These are phyloP conservation scores for Pachycephala philippinensis DNA, from an alignment of 2,113 vertebrate genomes.

Conservation along the genomic window DNA sequence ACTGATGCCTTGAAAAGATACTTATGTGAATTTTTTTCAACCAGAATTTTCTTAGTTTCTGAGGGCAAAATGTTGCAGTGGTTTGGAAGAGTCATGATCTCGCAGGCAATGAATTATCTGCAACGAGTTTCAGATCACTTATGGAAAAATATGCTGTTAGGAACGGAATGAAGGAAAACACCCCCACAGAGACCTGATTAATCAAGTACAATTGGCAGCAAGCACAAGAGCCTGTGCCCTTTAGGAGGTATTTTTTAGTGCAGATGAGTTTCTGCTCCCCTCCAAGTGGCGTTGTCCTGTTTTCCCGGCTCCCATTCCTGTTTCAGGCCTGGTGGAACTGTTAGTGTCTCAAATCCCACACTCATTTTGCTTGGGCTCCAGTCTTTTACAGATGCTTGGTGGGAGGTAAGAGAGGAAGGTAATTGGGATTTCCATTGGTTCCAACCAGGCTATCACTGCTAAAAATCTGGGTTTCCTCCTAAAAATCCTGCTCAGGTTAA, in stretches of 20 bases:
- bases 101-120: background rate
- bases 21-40: background rate
- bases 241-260: background rate
- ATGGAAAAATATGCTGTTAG: background rate
- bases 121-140: background rate
- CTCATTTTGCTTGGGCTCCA: background rate
- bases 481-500: background rate
- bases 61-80: background rate
- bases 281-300: background rate
- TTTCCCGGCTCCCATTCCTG: background rate
- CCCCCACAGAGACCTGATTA: constrained; percentile 28
- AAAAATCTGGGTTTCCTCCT: background rate
- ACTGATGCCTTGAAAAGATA: background rate
- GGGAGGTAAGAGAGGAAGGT: background rate
- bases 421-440: background rate
- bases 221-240: background rate
- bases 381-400: background rate
- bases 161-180: background rate
- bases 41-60: background rate
- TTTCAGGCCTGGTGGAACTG: background rate
- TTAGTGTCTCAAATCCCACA: background rate
- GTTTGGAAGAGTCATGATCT: background rate
- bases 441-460: background rate
- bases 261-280: background rate
- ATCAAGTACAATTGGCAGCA: background rate